These are phyloP conservation scores for Oreochromis niloticus DNA, from an alignment of 2,113 vertebrate genomes.

Conservation along the genomic window DNA sequence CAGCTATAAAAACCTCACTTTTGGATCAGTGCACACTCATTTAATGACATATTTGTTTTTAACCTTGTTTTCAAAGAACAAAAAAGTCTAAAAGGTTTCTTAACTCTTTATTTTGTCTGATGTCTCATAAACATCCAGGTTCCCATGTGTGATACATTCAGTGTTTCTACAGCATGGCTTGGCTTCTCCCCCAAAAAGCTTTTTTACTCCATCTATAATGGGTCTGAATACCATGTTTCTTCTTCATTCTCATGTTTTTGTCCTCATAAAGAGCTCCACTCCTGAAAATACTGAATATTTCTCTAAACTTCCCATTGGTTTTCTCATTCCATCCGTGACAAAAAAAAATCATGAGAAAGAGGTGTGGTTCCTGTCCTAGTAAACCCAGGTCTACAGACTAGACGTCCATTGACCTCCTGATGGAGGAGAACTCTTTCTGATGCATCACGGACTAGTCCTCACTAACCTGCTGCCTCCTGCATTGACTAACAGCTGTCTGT, in stretches of 20 bases:
- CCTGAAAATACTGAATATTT: neutral
- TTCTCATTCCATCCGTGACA: neutral
- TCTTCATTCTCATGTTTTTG: neutral
- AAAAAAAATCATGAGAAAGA: neutral
- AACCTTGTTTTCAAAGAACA: neutral
- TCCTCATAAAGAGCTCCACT: neutral
- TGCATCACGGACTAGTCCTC: neutral
- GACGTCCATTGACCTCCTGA: neutral
- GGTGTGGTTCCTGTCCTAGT: neutral
- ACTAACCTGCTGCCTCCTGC: slow-evolving; percentile 10
- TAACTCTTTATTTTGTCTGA: neutral
- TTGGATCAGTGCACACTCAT: neutral
- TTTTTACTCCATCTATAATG: neutral
- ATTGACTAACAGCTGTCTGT: neutral
- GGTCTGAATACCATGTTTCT: neutral
- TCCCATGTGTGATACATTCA: neutral
- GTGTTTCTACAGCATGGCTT: neutral
- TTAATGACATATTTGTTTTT: neutral
- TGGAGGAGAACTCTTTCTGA: neutral
- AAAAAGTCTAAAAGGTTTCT: neutral
- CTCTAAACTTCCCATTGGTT: neutral
- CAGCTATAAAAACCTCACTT: neutral
- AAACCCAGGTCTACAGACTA: neutral
- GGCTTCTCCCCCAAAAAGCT: neutral
- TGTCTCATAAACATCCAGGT: neutral